Evolutionary conservation across 2,113 vertebrate species (phyloP), one percentile per base, ranked within the genome.

Genomic region (Laterallus jamaicensis): DNA sequence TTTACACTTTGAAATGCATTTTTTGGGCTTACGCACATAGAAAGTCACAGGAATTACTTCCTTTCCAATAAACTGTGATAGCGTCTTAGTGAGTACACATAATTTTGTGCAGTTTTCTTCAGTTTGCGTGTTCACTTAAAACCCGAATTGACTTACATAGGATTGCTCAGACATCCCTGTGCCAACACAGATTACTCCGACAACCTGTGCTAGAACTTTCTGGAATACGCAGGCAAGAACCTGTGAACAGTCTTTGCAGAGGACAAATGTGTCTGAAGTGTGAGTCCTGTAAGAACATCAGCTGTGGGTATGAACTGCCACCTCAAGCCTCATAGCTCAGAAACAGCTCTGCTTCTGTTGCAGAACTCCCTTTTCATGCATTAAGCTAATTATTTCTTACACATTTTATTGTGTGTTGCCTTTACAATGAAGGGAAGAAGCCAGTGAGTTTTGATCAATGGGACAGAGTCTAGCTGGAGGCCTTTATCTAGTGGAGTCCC

Each of bases 241-340:
- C 15, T 67, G 6, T 47, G 35, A 71, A 63, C 24, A 29, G 26
- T 39, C 49, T 69, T 73, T 88, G n/a, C 28, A 67, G 31, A 13
- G 35, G 29, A 0, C 0, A 92, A 83, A 71, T 49, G 31, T 4
- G 31, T 47, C 22, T 63, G 25, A 66, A 44, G 5, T 15, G 11
- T 8, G 21, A 26, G 20, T 28, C 16, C 59, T 69, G 8, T 6
- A 17, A 24, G 28, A 74, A 1, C 8, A 2, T 5, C 1, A 6
- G 13, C 17, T 80, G 26, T 15, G 14, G 31, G 9, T 35, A 44
- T 0, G 0, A 69, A 5, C 15, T 2, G 5, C 8, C 7, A 68
- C 32, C 68, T 18, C 31, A 67, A 54, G 29, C 4, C 40, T 87
- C 0, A 0, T 20, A 60, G 22, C 31, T 87, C 49, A 60, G 35